A percentile compares a stretch with the other conserved stretches of the same genome.
Conservation (phyloP, 1,140 invertebrate genomes). For the Euwallacea similis region DNA sequence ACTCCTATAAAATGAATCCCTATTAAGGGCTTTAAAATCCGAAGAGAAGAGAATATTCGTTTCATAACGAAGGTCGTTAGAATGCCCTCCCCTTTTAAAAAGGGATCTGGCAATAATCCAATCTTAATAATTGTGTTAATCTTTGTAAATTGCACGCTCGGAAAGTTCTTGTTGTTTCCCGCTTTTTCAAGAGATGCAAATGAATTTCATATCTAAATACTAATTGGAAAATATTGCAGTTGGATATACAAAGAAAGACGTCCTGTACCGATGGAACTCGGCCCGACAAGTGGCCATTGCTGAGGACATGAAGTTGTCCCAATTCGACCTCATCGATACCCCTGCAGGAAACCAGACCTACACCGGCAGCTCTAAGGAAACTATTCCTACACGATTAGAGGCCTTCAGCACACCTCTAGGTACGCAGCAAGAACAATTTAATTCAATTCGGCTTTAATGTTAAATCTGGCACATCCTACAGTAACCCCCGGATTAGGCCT, state of each 20-base stretch:
- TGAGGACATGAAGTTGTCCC: constrained; percentile 82
- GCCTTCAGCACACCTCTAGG: constrained; percentile 21
- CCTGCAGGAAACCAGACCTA: constrained; percentile 73
- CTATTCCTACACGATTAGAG: constrained; percentile 42
- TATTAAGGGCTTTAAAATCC: constrained; percentile 5
- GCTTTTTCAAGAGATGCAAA: background rate
- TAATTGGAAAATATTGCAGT: constrained; percentile 60
- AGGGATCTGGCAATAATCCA: constrained; percentile 16
- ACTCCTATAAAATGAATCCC: background rate
- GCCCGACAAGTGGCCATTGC: constrained; percentile 76
- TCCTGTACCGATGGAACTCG: constrained; percentile 82
- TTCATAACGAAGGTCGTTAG: constrained; percentile 3
- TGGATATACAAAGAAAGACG: constrained; percentile 80
- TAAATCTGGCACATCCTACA: background rate
- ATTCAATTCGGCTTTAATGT: background rate
- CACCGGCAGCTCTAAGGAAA: background rate
- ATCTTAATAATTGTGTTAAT: constrained; percentile 26
- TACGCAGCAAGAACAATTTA: background rate
- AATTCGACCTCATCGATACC: constrained; percentile 80
- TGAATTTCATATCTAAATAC: background rate
- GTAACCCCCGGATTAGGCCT: too few species aligned
- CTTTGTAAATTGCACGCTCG: constrained; percentile 2
- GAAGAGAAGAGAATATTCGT: background rate
- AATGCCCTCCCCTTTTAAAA: constrained; percentile 11
- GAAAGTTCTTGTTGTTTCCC: background rate